Evolutionary conservation across 2,888 invertebrate genomes (phyloP).

Genomic region (Drosophila conformis): DNA sequence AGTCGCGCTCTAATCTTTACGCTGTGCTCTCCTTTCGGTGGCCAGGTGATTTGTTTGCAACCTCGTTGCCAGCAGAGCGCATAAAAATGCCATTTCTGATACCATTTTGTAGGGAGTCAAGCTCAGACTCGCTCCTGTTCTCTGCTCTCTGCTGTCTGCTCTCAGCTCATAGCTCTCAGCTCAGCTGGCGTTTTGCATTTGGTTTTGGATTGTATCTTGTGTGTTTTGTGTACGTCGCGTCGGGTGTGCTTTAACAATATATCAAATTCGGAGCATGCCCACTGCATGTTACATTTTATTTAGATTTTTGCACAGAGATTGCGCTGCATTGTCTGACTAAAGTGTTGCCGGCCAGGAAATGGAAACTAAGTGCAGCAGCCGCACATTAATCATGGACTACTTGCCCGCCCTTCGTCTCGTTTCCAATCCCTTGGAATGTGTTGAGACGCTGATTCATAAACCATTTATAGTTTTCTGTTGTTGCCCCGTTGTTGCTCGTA

Average conservation of each 20-base stretch:
- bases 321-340: slow-evolving; percentile 55
- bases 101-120: slow-evolving; percentile 36
- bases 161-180: neutral
- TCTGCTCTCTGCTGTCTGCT: neutral
- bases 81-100: slow-evolving; percentile 74
- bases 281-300: slow-evolving; percentile 70
- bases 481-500: slow-evolving; percentile 34
- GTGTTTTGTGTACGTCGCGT: slow-evolving; percentile 24
- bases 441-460: slow-evolving; percentile 74
- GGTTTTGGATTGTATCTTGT: slow-evolving; percentile 16
- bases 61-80: slow-evolving; percentile 38
- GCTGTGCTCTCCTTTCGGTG: slow-evolving; percentile 32
- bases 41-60: slow-evolving; percentile 69
- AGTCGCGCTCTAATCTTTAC: slow-evolving; percentile 66
- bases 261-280: slow-evolving; percentile 59
- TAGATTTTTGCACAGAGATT: slow-evolving; percentile 66
- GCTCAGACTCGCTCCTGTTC: slow-evolving; percentile 1
- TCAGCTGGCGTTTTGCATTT: slow-evolving; percentile 40
- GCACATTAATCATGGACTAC: slow-evolving; percentile 78
- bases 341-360: slow-evolving; percentile 51
- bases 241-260: slow-evolving; percentile 59
- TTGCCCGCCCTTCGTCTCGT: slow-evolving; percentile 10
- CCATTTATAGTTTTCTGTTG: slow-evolving; percentile 67
- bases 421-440: slow-evolving; percentile 16
- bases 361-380: slow-evolving; percentile 69